Evolutionary conservation across 2,113 vertebrate genomes (phyloP).

Genomic region (Cromileptes altivelis): DNA sequence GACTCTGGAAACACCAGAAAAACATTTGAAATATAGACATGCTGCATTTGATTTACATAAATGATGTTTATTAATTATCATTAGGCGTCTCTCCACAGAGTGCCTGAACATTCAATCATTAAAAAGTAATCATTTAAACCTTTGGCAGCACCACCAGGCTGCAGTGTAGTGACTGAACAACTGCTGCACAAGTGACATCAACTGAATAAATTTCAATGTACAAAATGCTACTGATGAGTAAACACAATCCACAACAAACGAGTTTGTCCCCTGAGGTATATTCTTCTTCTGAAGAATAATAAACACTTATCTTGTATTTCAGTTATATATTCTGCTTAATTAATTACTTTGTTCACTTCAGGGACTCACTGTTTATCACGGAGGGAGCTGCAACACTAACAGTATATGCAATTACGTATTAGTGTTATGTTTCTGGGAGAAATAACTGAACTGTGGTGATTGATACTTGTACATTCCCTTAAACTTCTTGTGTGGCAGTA

Average conservation of each 20-base stretch:
- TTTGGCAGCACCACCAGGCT: neutral
- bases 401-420: neutral
- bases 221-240: neutral
- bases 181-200: neutral
- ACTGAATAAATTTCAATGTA: neutral
- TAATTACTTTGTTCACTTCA: neutral
- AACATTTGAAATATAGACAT: neutral
- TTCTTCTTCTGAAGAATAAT: neutral
- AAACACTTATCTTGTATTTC: neutral
- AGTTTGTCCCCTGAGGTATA: neutral
- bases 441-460: neutral
- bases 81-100: too few relatives aligned
- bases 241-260: neutral
- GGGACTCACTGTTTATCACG: neutral
- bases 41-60: slow-evolving; percentile 1
- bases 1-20: neutral
- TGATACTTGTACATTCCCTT: neutral
- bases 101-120: neutral
- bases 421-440: neutral
- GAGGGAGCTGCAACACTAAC: neutral
- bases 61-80: neutral
- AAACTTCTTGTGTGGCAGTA: neutral
- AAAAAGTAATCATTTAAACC: neutral
- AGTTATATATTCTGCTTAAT: neutral
- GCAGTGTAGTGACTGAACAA: neutral